Base-by-base conservation (phyloP, 1,140 invertebrate species). In the Anoplolepis gracilipes region DNA sequence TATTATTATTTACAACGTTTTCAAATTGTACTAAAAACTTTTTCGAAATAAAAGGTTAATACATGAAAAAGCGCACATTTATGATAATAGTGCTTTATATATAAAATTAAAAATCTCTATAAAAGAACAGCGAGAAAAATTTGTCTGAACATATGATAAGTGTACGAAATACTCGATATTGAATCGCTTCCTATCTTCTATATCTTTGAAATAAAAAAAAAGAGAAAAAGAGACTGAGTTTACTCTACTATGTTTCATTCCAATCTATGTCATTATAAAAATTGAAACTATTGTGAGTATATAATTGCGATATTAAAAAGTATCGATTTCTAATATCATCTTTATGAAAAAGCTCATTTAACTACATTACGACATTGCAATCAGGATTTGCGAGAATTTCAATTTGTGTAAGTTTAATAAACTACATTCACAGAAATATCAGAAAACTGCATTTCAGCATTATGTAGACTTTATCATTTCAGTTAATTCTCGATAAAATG, bases 351-450 rank as follows among this genome's bases (percentile, higher is more conserved):
- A 81, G 28, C 64, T 82, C 53, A 53, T 82, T 82, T 82, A 73
- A 82, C 36, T 42, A 46, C 53, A 72, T 61, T 59, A 28, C 36
- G 36, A 72, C 49, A 25, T 72, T 72, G 78, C 39, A 49, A 59
- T 82, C 53, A 59, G 19, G 53, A 55, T 59, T 82, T 82, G 78
- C n/a, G 36, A 72, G 78, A 82, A 82, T 82, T 82, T 82, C 36
- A 82, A 82, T 82, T 82, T 82, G 33, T 67, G 19, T 57, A 81
- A 81, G 78, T 81, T 61, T 72, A 19, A 39, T 73, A 81, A 82
- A 82, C 22, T 73, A 67, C 78, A 73, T 61, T 82, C 67, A 33
- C 36, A 82, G 67, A 72, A 42, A 36, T 82, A 82, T 82, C 13
- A 65, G 78, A 72, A 81, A 81, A 72, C 11, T 67, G 13, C 33